phyloP scores from a whole-genome alignment of 2,113 vertebrate species.

The Sylvia atricapilla region DNA sequence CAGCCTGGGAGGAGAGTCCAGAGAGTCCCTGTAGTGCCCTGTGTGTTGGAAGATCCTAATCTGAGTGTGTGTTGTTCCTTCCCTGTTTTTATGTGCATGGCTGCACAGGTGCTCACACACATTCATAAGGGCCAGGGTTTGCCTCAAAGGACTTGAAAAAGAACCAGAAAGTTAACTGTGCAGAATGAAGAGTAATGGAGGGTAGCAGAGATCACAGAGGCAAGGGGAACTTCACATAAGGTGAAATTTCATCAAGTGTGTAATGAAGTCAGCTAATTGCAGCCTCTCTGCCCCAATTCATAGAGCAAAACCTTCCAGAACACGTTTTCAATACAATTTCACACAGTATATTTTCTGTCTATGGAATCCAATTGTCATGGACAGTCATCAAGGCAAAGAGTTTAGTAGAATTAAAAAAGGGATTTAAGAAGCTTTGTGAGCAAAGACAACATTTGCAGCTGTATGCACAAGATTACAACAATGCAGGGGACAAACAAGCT shows the following conservation, averaged over 20 bases:
- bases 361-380: constrained; percentile 14
- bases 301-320: not conserved
- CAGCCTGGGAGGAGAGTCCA: not conserved
- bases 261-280: not conserved
- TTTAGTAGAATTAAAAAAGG: constrained; percentile 45
- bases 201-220: not conserved
- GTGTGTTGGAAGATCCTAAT: not conserved
- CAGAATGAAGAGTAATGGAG: not conserved
- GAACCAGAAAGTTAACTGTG: not conserved
- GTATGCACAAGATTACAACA: constrained; percentile 26
- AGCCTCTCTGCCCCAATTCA: not conserved
- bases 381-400: constrained; percentile 34
- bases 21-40: not conserved
- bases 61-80: not conserved
- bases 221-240: not conserved
- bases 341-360: not conserved
- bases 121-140: not conserved
- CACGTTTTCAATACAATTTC: not conserved
- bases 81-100: not conserved
- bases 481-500: constrained; percentile 28
- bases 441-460: constrained; percentile 48
- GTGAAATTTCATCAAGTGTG: not conserved
- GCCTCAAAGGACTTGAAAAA: not conserved
- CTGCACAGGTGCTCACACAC: not conserved
- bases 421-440: constrained; percentile 49